Base-by-base conservation (phyloP, 1,140 invertebrate genomes). In the Pollicipes pollicipes region DNA sequence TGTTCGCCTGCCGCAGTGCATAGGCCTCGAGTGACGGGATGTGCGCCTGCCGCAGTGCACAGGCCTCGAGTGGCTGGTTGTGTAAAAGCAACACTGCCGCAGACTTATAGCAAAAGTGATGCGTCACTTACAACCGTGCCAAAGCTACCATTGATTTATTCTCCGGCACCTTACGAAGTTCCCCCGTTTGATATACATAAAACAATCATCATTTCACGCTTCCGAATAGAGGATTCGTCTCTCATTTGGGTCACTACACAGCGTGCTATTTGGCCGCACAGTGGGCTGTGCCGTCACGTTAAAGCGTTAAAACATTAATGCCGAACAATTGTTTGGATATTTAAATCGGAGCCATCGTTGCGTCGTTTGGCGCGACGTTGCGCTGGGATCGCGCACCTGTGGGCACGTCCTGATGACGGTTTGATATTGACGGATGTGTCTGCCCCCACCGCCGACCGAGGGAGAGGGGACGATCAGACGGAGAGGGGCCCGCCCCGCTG, bases 271-370 rank as follows among this genome's bases (percentile, higher is more conserved):
- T 10, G 6, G 2, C 45, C 8, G 10, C 6, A 6, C 21, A 13
- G 45, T 10, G 6, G 8, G 45, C 45, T 21, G 45, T 58, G n/a
- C n/a, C n/a, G n/a, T n/a, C n/a, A n/a, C n/a, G 45, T 58, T 58
- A 58, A 58, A 58, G 45, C 45, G 45, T 58, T 58, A 58, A 58
- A 58, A 58, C 45, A 58, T 58, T 58, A 58, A 58, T 58, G 21
- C 45, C 45, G 45, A 10, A 2, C 45, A 58, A 58, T 58, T 58
- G 45, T 58, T 58, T 21, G 45, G 45, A 21, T 58, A 58, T 58
- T 58, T 58, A 58, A 58, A 58, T 58, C 45, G 45, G 45, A 3
- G 45, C 17, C 13, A 58, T 58, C 45, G 13, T 58, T 21, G 45
- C 24, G 45, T 58, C 45, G 45, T 58, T 58, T 58, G 45, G 13